Percentiles rank a stretch among this genome's conserved stretches.
phyloP scores from a whole-genome alignment of 2,888 invertebrate species.

The Clistopyga incitator region DNA sequence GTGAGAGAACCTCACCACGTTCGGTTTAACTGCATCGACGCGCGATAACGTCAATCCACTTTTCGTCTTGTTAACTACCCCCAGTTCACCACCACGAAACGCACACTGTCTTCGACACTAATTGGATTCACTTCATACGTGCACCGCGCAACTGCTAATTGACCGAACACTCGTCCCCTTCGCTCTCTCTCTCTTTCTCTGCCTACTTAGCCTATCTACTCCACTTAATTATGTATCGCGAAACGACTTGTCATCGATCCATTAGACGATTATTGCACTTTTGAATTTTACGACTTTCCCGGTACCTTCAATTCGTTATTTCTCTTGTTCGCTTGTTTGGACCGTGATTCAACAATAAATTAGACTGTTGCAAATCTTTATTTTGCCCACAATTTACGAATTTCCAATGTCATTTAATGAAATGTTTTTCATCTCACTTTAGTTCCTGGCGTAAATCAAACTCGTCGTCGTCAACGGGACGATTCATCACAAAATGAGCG shows the following conservation, averaged over 20 bases:
- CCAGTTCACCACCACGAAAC: background rate
- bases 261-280: constrained; percentile 31
- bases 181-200: background rate
- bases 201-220: constrained; percentile 22
- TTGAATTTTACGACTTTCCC: background rate
- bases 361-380: background rate
- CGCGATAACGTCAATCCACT: constrained; percentile 62
- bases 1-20: background rate
- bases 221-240: constrained; percentile 3
- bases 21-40: constrained; percentile 26
- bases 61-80: constrained; percentile 31
- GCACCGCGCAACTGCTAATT: constrained; percentile 13
- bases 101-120: constrained; percentile 31
- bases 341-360: background rate
- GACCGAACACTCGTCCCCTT: background rate
- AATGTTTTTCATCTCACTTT: background rate
- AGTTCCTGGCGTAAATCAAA: background rate
- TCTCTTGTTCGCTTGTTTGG: background rate
- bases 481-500: constrained; percentile 21
- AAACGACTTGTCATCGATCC: constrained; percentile 25
- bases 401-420: background rate
- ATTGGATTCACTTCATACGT: constrained; percentile 54
- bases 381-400: background rate
- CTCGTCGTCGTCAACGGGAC: constrained; percentile 16
- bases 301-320: background rate